phyloP scores from a whole-genome alignment of 1,140 invertebrate genomes.

The Cyphomyrmex costatus region DNA sequence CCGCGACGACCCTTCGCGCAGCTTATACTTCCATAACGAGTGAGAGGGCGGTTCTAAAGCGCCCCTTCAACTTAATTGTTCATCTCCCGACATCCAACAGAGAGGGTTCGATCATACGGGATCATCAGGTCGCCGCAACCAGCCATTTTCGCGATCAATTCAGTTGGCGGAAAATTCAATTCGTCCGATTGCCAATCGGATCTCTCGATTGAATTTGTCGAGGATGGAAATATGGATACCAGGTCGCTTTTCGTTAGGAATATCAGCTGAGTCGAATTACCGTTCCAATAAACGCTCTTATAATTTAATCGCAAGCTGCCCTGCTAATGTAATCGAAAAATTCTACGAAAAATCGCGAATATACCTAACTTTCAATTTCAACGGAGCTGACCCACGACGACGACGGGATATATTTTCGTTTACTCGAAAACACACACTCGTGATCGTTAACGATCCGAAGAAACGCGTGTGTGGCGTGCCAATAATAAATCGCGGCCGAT shows the following conservation, averaged over 20 bases:
- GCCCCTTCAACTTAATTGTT: constrained; percentile 86
- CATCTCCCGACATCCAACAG: constrained; percentile 84
- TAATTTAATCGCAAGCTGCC: background rate
- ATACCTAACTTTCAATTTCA: constrained; percentile 29
- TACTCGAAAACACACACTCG: constrained; percentile 46
- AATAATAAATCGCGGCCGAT: constrained; percentile 77
- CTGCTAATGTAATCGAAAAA: background rate
- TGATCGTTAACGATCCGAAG: constrained; percentile 65
- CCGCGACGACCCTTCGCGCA: constrained; percentile 69
- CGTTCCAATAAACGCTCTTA: background rate
- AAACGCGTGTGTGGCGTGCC: constrained; percentile 61
- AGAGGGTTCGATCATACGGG: constrained; percentile 74
- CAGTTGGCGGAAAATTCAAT: constrained; percentile 79
- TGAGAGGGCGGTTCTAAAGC: constrained; percentile 82
- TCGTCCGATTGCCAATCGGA: constrained; percentile 85
- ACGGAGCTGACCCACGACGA: constrained; percentile 7
- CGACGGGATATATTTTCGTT: background rate
- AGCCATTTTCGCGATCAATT: constrained; percentile 79
- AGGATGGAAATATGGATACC: constrained; percentile 35
- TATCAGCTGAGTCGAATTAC: background rate
- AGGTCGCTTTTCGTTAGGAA: background rate
- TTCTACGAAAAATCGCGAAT: background rate
- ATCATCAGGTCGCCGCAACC: constrained; percentile 70
- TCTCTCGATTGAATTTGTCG: constrained; percentile 77
- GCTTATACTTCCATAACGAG: constrained; percentile 77